A percentile compares a stretch with the other conserved stretches of the same genome.
Evolutionary conservation across 2,797 vertebrate species (phyloP).

Genomic region (Tragelaphus oryx): DNA sequence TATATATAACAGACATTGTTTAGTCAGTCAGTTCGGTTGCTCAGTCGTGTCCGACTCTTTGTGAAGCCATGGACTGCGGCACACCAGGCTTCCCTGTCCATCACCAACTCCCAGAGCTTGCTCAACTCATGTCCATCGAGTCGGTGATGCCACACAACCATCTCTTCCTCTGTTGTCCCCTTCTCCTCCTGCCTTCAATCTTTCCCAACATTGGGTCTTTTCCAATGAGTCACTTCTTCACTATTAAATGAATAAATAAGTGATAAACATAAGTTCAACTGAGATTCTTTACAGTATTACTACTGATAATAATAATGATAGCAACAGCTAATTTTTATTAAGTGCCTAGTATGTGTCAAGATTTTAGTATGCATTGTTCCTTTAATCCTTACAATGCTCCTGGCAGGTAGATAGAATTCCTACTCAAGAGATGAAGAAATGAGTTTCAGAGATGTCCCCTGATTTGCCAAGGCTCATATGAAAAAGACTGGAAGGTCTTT

Average conservation of each 20-base stretch:
- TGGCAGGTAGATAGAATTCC: conserved; percentile 23
- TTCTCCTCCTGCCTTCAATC: background rate
- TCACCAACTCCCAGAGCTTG: background rate
- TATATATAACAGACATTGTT: no score
- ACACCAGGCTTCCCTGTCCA: background rate
- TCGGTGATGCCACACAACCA: background rate
- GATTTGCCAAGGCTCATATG: background rate
- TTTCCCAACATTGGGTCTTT: background rate
- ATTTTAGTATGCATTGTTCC: conserved; percentile 7
- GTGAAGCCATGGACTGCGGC: background rate
- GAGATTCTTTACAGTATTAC: background rate
- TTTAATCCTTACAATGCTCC: background rate
- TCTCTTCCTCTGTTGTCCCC: background rate
- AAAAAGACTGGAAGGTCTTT: conserved; percentile 4
- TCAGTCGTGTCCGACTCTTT: background rate
- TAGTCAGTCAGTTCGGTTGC: background rate
- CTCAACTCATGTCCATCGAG: background rate
- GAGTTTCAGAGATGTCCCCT: background rate
- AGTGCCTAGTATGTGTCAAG: background rate
- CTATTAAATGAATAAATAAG: background rate
- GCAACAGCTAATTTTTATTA: background rate
- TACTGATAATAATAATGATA: background rate
- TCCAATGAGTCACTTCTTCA: background rate
- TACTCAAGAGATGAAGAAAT: conserved; percentile 23
- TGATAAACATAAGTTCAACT: background rate